phyloP scores from a whole-genome alignment of 1,140 invertebrate species.

The Neuroterus valhalla region DNA sequence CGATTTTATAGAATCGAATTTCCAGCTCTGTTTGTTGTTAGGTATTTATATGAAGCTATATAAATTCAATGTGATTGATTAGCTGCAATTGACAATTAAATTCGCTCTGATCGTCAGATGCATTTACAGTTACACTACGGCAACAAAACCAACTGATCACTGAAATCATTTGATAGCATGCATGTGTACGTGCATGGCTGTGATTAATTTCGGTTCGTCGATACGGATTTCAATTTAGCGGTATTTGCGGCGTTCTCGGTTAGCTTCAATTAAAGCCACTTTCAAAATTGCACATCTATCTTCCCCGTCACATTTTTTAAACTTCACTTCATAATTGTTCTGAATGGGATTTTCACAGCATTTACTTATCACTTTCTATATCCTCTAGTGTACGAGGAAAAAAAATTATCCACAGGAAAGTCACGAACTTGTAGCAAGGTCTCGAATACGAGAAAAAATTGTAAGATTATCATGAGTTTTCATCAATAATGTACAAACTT shows the following conservation, averaged over 20 bases:
- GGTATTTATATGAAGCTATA: no score
- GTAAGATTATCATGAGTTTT: no score
- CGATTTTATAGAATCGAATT: no score
- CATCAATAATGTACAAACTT: no score
- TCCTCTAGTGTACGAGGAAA: no score
- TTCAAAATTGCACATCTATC: constrained; percentile 12
- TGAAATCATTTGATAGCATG: neutral
- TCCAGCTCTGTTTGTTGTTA: no score
- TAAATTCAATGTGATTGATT: neutral
- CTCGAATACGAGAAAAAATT: no score
- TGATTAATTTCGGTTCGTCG: constrained; percentile 19
- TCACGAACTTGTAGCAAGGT: no score
- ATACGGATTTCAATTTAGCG: constrained; percentile 20
- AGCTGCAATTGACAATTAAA: neutral
- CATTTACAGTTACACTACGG: neutral
- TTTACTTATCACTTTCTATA: neutral
- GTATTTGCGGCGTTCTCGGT: constrained; percentile 20
- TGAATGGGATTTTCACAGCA: neutral
- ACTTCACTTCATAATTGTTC: neutral
- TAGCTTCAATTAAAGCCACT: constrained; percentile 11
- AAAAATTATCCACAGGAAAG: no score
- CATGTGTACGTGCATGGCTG: neutral
- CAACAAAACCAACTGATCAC: constrained; percentile 6
- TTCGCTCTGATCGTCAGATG: neutral
- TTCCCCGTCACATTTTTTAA: neutral